Percentiles rank a stretch among this genome's conserved stretches.
Conservation (phyloP, 2,113 vertebrate genomes). For the Phylloscopus trochiloides region DNA sequence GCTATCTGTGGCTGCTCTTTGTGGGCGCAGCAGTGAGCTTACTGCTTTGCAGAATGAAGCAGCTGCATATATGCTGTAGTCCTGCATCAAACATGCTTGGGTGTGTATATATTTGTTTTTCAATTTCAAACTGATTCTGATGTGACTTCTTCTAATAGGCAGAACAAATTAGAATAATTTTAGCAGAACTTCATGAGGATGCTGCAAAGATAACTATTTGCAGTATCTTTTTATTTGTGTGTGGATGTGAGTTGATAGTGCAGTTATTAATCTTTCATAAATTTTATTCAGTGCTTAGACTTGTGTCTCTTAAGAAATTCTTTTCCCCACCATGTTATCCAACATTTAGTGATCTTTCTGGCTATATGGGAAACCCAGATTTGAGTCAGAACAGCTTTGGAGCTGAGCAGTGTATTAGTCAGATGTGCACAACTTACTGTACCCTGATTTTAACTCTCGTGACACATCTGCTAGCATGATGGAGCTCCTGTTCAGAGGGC, state of each 20-base stretch:
- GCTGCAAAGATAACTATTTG: not conserved
- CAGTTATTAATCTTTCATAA: not conserved
- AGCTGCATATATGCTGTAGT: not conserved
- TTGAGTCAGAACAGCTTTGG: not conserved
- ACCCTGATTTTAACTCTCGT: not conserved
- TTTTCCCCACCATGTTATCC: rapidly evolving
- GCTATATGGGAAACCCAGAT: not conserved
- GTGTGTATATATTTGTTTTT: not conserved
- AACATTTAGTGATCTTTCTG: not conserved
- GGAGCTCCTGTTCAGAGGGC: not conserved
- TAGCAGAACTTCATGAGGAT: not conserved
- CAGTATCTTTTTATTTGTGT: not conserved
- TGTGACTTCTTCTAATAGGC: not conserved
- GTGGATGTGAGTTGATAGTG: not conserved
- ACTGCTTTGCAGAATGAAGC: not conserved
- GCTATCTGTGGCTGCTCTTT: not conserved
- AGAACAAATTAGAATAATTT: not conserved
- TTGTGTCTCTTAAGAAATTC: not conserved
- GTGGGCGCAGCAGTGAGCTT: not conserved
- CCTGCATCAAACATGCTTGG: rapidly evolving
- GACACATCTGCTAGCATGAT: rapidly evolving
- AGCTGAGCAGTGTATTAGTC: rapidly evolving
- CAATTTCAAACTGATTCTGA: not conserved
- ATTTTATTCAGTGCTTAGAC: not conserved
- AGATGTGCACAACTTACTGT: not conserved